Evolutionary conservation across 1,140 invertebrate genomes (phyloP).

Genomic region (Ceratina japonica): DNA sequence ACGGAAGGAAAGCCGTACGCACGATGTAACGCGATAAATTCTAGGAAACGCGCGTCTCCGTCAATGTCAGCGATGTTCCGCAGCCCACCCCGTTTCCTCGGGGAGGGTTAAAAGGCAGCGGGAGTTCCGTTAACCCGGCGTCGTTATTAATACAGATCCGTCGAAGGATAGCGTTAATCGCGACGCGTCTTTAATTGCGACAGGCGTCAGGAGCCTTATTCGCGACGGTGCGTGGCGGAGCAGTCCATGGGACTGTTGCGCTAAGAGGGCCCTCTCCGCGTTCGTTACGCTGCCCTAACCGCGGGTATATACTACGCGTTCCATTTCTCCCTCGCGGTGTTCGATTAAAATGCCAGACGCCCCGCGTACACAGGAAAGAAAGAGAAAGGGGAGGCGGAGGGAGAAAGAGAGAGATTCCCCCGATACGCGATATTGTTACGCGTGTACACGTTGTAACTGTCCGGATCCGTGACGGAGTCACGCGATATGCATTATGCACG

Average conservation of each 20-base stretch:
- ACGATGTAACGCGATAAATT: neutral
- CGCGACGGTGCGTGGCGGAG: slow-evolving; percentile 7
- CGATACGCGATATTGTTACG: slow-evolving; percentile 66
- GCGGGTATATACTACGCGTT: slow-evolving; percentile 26
- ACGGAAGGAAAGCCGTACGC: neutral
- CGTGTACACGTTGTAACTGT: slow-evolving; percentile 67
- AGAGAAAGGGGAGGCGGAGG: slow-evolving; percentile 10
- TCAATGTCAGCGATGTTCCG: neutral
- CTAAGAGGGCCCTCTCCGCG: neutral
- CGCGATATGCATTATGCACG: slow-evolving; percentile 68
- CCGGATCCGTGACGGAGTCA: slow-evolving; percentile 66
- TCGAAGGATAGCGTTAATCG: slow-evolving; percentile 45
- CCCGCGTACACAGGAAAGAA: slow-evolving; percentile 13
- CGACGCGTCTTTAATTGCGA: slow-evolving; percentile 36
- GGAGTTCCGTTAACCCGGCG: slow-evolving; percentile 20
- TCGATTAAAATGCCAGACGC: slow-evolving; percentile 66
- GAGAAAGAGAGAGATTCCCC: slow-evolving; percentile 46
- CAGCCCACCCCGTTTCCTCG: neutral
- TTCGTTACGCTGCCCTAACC: slow-evolving; percentile 40
- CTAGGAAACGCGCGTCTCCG: slow-evolving; percentile 5
- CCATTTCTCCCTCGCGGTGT: slow-evolving; percentile 48
- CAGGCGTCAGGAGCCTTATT: slow-evolving; percentile 22
- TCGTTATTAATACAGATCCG: slow-evolving; percentile 48
- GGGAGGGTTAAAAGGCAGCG: slow-evolving; percentile 14
- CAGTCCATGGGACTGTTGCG: too few species aligned